A percentile compares a stretch with the other conserved stretches of the same genome.
Conservation (phyloP, 1,140 invertebrate genomes). For the Cataglyphis hispanica region DNA sequence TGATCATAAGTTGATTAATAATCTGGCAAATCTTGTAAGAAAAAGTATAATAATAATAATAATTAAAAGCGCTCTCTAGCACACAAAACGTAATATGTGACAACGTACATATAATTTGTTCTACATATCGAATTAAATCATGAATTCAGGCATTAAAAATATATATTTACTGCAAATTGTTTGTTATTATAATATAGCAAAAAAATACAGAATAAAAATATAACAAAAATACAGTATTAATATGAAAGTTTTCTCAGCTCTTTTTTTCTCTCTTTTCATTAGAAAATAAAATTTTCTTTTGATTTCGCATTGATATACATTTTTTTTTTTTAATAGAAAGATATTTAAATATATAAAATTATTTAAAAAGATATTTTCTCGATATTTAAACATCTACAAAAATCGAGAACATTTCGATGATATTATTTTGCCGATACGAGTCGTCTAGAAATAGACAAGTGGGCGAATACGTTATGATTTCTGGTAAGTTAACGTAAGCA, state of each 20-base stretch:
- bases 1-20: constrained; percentile 20
- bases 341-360: background rate
- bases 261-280: background rate
- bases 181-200: background rate
- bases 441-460: constrained; percentile 16
- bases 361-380: background rate
- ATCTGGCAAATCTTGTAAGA: background rate
- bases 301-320: background rate
- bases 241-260: background rate
- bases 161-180: background rate
- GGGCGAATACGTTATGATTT: constrained; percentile 28
- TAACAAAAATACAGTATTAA: background rate
- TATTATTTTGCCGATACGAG: constrained; percentile 5
- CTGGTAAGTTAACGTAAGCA: constrained; percentile 46
- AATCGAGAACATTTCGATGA: background rate
- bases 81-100: background rate
- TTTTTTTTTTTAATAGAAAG: background rate
- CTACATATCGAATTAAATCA: background rate
- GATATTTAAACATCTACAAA: background rate
- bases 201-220: background rate
- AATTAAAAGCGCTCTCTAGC: background rate
- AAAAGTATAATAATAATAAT: background rate
- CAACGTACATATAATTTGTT: background rate
- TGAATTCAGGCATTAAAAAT: background rate
- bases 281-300: background rate